Percentiles rank a stretch among this genome's conserved stretches.
These are phyloP conservation scores for Siniperca obscura DNA, from an alignment of 2,797 vertebrate species.

Conservation along the genomic window DNA sequence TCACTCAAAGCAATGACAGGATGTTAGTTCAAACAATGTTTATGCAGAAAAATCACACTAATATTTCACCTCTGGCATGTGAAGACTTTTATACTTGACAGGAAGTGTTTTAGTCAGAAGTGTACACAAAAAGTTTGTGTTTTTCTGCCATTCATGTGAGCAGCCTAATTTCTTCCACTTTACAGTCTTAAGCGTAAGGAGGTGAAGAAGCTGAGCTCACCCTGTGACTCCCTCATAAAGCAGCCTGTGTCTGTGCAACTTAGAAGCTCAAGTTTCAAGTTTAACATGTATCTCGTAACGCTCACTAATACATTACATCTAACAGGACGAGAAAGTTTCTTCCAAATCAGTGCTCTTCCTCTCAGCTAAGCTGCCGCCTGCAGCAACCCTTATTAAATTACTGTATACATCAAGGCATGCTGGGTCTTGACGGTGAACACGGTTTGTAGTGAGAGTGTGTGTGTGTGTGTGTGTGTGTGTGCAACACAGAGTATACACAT, in stretches of 20 bases:
- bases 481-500: conserved; percentile 19
- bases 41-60: not conserved
- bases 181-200: not conserved
- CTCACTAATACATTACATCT: conserved; percentile 40
- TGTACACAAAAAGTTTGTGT: not conserved
- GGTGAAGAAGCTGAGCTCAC: conserved; percentile 3
- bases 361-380: conserved; percentile 64
- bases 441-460: conserved; percentile 20
- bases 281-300: conserved; percentile 17
- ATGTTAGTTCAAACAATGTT: too few species aligned
- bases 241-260: conserved; percentile 18
- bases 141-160: not conserved
- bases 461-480: conserved; percentile 15
- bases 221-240: conserved; percentile 1
- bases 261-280: conserved; percentile 40
- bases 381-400: conserved; percentile 61
- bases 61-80: not conserved
- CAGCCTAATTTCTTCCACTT: not conserved
- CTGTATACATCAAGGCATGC: conserved; percentile 61
- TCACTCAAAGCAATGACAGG: not conserved
- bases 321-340: conserved; percentile 45
- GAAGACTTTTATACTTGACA: not conserved
- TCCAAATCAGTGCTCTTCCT: conserved; percentile 62
- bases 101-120: not conserved
- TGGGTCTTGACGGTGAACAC: conserved; percentile 54